Evolutionary conservation across 23 tunicate species (phyloP).

Genomic region (Phallusia fumigata): DNA sequence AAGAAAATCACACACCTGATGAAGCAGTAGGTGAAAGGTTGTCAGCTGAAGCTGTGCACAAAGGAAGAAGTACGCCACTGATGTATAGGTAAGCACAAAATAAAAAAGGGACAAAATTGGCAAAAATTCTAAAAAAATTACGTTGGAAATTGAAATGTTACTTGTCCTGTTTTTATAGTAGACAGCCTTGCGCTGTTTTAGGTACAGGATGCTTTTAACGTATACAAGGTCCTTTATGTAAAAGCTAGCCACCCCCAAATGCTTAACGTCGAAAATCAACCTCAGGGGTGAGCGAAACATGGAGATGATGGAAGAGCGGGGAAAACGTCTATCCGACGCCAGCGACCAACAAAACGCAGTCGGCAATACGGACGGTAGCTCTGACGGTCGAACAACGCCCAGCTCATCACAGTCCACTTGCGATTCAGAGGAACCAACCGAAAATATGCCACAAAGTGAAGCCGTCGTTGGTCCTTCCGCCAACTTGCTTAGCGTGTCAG

Average conservation of each 20-base stretch:
- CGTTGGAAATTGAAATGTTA: background rate
- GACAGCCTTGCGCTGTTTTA: too few species aligned
- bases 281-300: conserved; percentile 20
- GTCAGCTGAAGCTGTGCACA: conserved; percentile 29
- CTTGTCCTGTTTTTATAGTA: background rate
- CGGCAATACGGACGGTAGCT: background rate
- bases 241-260: too few species aligned
- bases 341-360: background rate
- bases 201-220: too few species aligned
- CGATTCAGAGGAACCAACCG: background rate
- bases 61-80: conserved; percentile 71
- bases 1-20: background rate
- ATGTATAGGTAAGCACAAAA: conserved; percentile 61
- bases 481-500: background rate
- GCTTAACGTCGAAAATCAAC: background rate
- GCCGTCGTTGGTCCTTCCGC: background rate
- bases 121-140: too few species aligned
- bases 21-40: background rate
- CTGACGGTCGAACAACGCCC: background rate
- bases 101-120: background rate
- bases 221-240: too few species aligned
- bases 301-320: conserved; percentile 3
- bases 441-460: background rate
- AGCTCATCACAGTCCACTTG: background rate
- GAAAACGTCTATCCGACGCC: background rate